Base-by-base conservation (phyloP, 1,140 invertebrate genomes). In the Atta colombica region DNA sequence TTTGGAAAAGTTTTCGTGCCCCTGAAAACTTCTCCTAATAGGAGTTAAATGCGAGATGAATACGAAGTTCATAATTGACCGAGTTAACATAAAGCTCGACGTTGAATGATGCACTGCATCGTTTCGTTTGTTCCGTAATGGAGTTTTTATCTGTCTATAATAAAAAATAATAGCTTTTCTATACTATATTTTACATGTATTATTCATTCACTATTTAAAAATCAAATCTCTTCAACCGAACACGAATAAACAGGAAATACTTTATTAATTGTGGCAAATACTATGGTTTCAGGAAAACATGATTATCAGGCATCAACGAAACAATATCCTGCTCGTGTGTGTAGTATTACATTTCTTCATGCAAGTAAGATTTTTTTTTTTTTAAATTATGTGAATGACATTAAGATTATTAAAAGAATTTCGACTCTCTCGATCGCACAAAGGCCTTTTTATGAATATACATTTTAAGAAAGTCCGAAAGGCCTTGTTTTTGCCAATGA, bases 251-350 rank as follows among this genome's bases (percentile, higher is more conserved):
- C 5, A 35, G 18, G 4, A 35, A 35, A 21, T 53, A 51, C 14
- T 66, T 60, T n/a, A 25, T 2, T 55, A 39, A 58, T 45, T 12
- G 3, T 28, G 4, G 5, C 49, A 31, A 25, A 78, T 28, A 31
- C 6, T 58, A 3, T 75, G 53, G 12, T 90, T 92, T 86, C 51
- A 91, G 91, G 75, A 74, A 39, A 66, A 55, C 45, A 92, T 93
- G 92, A 81, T 89, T 21, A 88, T 31, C 45, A 90, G 77, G 71
- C 25, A 75, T 77, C 75, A 77, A 63, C 71, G 49, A 28, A 71
- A 71, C 16, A 16, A 88, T 49, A 72, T 91, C 35, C 45, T 69
- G n/a, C 55, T 87, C 12, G 8, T 25, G 25, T 25, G 25, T 25
- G 25, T 71, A 28, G 51, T 74, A 16, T 69, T 69, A 68, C 89